A percentile compares a stretch with the other conserved stretches of the same genome.
These are phyloP conservation scores for Xylophagus ater DNA, from an alignment of 2,888 invertebrate genomes.

Conservation along the genomic window DNA sequence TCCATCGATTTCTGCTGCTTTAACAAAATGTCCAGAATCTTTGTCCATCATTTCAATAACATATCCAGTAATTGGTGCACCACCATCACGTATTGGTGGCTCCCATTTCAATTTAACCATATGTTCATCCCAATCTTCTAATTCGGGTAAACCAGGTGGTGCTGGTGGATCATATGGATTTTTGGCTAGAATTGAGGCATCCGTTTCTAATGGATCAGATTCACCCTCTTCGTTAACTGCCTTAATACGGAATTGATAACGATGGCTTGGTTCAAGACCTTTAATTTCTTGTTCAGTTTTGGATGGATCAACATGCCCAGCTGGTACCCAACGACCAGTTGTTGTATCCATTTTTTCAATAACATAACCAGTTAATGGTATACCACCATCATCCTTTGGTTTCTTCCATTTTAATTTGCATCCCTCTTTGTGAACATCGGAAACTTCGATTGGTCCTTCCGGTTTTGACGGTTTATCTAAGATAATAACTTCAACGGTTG, in stretches of 20 bases:
- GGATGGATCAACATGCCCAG: constrained; percentile 70
- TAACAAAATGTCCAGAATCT: constrained; percentile 71
- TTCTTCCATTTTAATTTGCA: constrained; percentile 90
- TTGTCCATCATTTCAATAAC: constrained; percentile 87
- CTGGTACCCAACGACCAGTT: constrained; percentile 81
- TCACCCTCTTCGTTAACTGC: constrained; percentile 96
- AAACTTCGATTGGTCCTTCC: constrained; percentile 84
- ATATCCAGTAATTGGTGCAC: constrained; percentile 88
- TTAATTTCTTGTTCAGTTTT: constrained; percentile 67
- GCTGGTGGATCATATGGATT: constrained; percentile 91
- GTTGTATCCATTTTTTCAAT: constrained; percentile 90
- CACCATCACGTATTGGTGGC: constrained; percentile 78
- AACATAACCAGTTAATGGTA: constrained; percentile 80
- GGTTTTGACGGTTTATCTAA: constrained; percentile 48
- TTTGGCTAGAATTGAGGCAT: constrained; percentile 82
- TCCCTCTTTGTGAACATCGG: constrained; percentile 84
- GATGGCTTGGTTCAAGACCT: constrained; percentile 88
- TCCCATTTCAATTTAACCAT: constrained; percentile 87
- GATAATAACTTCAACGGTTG: constrained; percentile 82
- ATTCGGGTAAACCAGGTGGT: constrained; percentile 81
- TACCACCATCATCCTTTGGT: constrained; percentile 91
- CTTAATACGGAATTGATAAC: constrained; percentile 95
- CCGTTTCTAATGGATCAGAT: constrained; percentile 88
- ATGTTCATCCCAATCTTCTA: constrained; percentile 84
- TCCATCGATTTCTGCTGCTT: constrained; percentile 75